A percentile compares a stretch with the other conserved stretches of the same genome.
These are phyloP conservation scores for Trachymyrmex cornetzi DNA, from an alignment of 1,140 invertebrate genomes.

Conservation along the genomic window DNA sequence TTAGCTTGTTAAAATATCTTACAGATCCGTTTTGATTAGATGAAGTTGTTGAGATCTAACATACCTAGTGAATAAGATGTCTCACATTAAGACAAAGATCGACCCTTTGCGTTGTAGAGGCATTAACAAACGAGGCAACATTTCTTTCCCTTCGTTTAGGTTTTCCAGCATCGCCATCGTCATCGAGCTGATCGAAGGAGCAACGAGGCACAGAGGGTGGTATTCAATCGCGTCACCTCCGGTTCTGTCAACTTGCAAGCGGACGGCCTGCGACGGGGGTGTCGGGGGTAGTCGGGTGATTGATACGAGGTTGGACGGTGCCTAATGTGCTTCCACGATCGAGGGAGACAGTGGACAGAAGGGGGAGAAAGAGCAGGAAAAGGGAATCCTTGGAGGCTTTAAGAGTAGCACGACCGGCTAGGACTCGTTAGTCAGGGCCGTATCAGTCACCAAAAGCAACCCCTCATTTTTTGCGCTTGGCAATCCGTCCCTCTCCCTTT, in stretches of 20 bases:
- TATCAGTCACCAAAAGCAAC: conserved; percentile 84
- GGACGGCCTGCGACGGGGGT: conserved; percentile 50
- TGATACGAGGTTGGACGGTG: conserved; percentile 84
- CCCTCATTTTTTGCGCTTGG: conserved; percentile 80
- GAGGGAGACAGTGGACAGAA: conserved; percentile 58
- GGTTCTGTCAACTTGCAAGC: conserved; percentile 80
- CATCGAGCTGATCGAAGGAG: conserved; percentile 35
- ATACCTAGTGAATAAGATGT: neutral
- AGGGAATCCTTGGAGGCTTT: conserved; percentile 82
- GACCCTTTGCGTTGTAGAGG: neutral
- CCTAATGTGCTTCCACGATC: conserved; percentile 79
- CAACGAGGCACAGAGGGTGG: conserved; percentile 63
- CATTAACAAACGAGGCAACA: conserved; percentile 42
- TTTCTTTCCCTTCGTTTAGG: conserved; percentile 48
- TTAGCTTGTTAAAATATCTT: conserved; percentile 6
- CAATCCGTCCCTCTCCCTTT: conserved; percentile 52
- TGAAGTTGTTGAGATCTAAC: neutral
- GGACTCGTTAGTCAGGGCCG: conserved; percentile 84
- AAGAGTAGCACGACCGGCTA: conserved; percentile 82
- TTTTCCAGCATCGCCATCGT: conserved; percentile 64
- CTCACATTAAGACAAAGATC: neutral
- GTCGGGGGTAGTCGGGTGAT: conserved; percentile 79
- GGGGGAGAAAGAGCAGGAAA: conserved; percentile 62
- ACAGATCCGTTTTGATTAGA: neutral
- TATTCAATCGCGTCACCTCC: conserved; percentile 84